A percentile compares a stretch with the other conserved stretches of the same genome.
phyloP scores from a whole-genome alignment of 2,113 vertebrate species.

The Podocnemis expansa region DNA sequence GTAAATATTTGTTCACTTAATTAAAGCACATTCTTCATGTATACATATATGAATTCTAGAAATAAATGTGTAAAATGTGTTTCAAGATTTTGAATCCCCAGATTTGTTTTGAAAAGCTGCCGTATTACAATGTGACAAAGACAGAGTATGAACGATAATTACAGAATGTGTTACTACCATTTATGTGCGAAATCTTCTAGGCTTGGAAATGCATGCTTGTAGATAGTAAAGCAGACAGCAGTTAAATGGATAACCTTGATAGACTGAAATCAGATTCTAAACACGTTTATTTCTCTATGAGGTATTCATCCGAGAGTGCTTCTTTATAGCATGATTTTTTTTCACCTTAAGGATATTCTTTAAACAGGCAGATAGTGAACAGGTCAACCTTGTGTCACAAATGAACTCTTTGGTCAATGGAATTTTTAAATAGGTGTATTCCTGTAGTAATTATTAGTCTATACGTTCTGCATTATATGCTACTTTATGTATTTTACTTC shows the following conservation, averaged over 20 bases:
- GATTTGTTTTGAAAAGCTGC: slow-evolving; percentile 61
- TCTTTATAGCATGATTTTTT: slow-evolving; percentile 47
- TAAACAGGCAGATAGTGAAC: slow-evolving; percentile 27
- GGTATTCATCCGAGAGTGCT: slow-evolving; percentile 49
- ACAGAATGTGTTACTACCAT: slow-evolving; percentile 69
- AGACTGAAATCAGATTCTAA: slow-evolving; percentile 56
- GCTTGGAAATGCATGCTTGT: slow-evolving; percentile 67
- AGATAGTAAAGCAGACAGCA: slow-evolving; percentile 55
- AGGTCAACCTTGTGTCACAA: slow-evolving; percentile 34
- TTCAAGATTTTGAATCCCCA: slow-evolving; percentile 64
- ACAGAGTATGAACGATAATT: slow-evolving; percentile 71
- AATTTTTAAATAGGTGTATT: neutral
- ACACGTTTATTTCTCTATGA: slow-evolving; percentile 44
- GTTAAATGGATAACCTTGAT: slow-evolving; percentile 62
- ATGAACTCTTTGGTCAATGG: slow-evolving; percentile 20
- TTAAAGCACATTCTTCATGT: neutral
- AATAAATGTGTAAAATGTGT: slow-evolving; percentile 26
- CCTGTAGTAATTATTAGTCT: neutral
- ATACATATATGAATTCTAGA: slow-evolving; percentile 25
- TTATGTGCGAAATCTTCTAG: slow-evolving; percentile 70
- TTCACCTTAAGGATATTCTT: slow-evolving; percentile 27
- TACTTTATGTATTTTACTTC: neutral
- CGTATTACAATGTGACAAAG: slow-evolving; percentile 48
- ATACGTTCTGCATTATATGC: neutral
- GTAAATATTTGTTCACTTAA: neutral